A percentile compares a stretch with the other conserved stretches of the same genome.
Conservation (phyloP, 2,113 vertebrate genomes). For the Sterna hirundo region DNA sequence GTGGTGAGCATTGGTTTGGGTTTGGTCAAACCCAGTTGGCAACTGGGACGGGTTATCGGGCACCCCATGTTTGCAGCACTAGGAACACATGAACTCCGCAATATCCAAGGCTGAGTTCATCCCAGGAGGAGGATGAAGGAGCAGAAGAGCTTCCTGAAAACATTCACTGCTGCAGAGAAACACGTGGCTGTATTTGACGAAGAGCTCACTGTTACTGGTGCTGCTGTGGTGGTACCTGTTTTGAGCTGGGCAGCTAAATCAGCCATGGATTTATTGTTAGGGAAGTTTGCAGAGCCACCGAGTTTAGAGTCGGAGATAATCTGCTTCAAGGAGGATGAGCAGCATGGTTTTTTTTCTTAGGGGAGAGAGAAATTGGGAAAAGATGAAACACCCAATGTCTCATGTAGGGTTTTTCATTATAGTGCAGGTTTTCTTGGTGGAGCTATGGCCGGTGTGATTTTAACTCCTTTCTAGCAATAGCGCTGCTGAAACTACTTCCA, state of each 20-base stretch:
- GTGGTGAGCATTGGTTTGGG: not conserved
- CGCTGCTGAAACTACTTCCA: not conserved
- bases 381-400: not conserved
- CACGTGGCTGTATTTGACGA: fast-evolving
- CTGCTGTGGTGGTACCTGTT: not conserved
- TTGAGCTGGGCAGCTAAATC: not conserved
- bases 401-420: not conserved
- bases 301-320: not conserved
- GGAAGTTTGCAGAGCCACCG: not conserved
- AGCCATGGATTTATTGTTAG: not conserved
- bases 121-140: not conserved
- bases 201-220: not conserved
- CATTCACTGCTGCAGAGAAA: not conserved
- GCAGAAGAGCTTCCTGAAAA: not conserved
- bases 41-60: not conserved
- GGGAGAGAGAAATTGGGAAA: not conserved
- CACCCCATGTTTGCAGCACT: not conserved
- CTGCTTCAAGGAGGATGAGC: not conserved
- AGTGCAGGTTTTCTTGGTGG: not conserved
- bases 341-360: too few relatives aligned
- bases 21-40: not conserved
- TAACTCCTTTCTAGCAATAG: not conserved
- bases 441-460: not conserved
- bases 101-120: not conserved
- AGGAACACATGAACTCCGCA: not conserved